Conservation (phyloP, 1,140 invertebrate species). For the Musca vetustissima region DNA sequence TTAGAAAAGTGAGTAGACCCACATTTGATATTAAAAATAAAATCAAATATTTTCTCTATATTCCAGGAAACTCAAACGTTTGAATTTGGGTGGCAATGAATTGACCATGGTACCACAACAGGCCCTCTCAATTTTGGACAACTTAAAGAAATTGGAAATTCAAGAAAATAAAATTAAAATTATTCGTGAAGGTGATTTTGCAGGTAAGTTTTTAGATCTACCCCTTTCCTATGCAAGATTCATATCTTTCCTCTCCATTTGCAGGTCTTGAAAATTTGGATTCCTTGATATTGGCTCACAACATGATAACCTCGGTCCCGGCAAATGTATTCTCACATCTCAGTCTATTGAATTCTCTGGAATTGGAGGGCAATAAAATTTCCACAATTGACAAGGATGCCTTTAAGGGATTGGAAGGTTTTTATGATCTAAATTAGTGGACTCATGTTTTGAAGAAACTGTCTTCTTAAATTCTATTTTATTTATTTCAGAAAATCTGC, state of each 20-base stretch:
- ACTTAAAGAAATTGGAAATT: constrained; percentile 81
- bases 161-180: constrained; percentile 79
- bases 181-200: constrained; percentile 80
- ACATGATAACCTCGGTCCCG: constrained; percentile 75
- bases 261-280: constrained; percentile 79
- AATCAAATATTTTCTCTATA: constrained; percentile 25
- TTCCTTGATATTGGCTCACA: constrained; percentile 80
- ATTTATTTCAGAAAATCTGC: constrained; percentile 70
- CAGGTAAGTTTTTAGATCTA: constrained; percentile 68
- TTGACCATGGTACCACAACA: constrained; percentile 74
- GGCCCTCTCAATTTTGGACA: constrained; percentile 73
- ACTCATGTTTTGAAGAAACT: not conserved
- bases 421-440: constrained; percentile 29
- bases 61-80: constrained; percentile 75
- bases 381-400: constrained; percentile 77
- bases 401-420: constrained; percentile 83
- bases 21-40: not conserved
- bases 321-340: constrained; percentile 79
- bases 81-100: constrained; percentile 85
- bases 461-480: not conserved
- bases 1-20: constrained; percentile 73
- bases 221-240: too few relatives aligned
- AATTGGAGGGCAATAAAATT: constrained; percentile 83
- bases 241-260: too few relatives aligned
- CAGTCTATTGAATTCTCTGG: constrained; percentile 76